phyloP scores from a whole-genome alignment of 2,888 invertebrate species.

The Ectemnius cavifrons region DNA sequence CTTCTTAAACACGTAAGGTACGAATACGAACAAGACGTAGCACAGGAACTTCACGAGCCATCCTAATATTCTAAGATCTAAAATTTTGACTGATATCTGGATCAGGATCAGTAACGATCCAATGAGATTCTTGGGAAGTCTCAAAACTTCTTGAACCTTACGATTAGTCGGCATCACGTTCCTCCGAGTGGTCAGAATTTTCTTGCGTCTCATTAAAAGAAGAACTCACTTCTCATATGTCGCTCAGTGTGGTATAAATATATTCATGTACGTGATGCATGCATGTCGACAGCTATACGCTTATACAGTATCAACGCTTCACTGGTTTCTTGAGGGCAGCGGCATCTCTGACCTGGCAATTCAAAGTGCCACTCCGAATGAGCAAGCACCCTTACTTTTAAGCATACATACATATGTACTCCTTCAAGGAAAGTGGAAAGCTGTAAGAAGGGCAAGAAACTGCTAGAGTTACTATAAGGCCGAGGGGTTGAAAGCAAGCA shows the following conservation, averaged over 20 bases:
- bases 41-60: background rate
- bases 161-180: slow-evolving; percentile 10
- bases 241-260: slow-evolving; percentile 2
- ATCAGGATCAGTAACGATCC: too few relatives aligned
- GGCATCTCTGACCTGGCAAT: slow-evolving; percentile 52
- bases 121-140: background rate
- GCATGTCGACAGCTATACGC: slow-evolving; percentile 28
- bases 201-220: too few relatives aligned
- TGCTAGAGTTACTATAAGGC: background rate
- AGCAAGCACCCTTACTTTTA: slow-evolving; percentile 29
- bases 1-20: background rate
- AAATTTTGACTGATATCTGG: too few relatives aligned
- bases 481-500: slow-evolving; percentile 4
- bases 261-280: background rate
- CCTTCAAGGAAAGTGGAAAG: background rate
- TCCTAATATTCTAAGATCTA: too few relatives aligned
- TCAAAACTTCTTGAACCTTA: slow-evolving; percentile 50
- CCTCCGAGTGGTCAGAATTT: too few relatives aligned
- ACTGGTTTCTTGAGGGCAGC: slow-evolving; percentile 12
- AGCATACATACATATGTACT: background rate
- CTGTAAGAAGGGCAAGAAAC: slow-evolving; percentile 10
- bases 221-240: too few relatives aligned
- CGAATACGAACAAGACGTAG: too few relatives aligned
- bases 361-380: slow-evolving; percentile 58
- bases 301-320: slow-evolving; percentile 51